Evolutionary conservation across 2,888 invertebrate species (phyloP), one percentile per base, ranked within the genome.

Genomic region (Litoditis marina): DNA sequence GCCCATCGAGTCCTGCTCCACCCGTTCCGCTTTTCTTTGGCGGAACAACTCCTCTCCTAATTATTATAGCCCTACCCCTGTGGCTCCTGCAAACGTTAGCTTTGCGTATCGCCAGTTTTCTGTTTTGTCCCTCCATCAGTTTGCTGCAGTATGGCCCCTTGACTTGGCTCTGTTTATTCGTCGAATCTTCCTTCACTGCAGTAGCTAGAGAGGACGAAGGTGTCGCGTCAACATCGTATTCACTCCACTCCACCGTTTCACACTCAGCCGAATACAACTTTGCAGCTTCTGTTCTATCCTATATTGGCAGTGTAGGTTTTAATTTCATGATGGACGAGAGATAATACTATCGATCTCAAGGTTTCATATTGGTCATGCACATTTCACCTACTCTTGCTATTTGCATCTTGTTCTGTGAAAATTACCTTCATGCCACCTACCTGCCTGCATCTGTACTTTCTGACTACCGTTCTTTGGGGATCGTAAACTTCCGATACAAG

Each of bases 121-220:
- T 57, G 6, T 25, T 57, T 16, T 22, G 54, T 7, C 54, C 54
- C 1, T 34, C 54, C 4, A 7, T 39, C 5, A 54, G 42, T 42
- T 34, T 39, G 19, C 42, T 39, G 54, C 36, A 42, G 27, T 32
- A 25, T 27, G 47, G 57, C 8, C 47, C 57, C 1, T n/a, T 57
- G 1, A 55, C 55, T 28, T 55, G 55, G 47, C 34, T 30, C 47
- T 57, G 57, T 19, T 57, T 8, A 19, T 46, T 46, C 31, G 46
- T 57, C 32, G 57, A 57, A 49, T 47, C 47, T 31, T 57, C 57
- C 49, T 47, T 47, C 57, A 57, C 47, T 19, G 57, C 57, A 25
- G 57, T 57, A 13, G 27, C 31, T 6, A 31, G 30, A 34, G 44
- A 34, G 28, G 30, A 32, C 11, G 31, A 30, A 19, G 27, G 16